A percentile compares a stretch with the other conserved stretches of the same genome.
phyloP scores from a whole-genome alignment of 2,888 invertebrate genomes.

The Acanthosepion esculentum region DNA sequence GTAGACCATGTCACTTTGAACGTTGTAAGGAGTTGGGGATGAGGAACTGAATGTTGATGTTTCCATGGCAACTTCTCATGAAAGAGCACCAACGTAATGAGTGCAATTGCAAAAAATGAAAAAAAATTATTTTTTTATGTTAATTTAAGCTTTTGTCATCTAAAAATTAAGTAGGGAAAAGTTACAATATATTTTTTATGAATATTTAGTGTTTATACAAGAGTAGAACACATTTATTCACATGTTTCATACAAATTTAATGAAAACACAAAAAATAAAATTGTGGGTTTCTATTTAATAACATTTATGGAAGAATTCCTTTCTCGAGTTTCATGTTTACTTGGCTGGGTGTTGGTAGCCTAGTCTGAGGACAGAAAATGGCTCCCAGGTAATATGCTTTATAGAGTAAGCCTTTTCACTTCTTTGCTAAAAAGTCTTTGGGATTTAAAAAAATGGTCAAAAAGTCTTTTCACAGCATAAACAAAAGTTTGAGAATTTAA shows the following conservation, averaged over 20 bases:
- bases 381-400: background rate
- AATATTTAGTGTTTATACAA: background rate
- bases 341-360: background rate
- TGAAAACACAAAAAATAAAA: background rate
- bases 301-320: background rate
- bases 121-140: background rate
- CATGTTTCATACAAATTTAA: background rate
- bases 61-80: background rate
- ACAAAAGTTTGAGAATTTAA: background rate
- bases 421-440: background rate
- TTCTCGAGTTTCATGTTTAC: background rate
- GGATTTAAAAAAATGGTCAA: background rate
- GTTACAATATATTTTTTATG: background rate
- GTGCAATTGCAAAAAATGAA: background rate
- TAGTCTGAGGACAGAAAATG: background rate
- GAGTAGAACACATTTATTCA: background rate
- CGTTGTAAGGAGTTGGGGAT: background rate
- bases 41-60: background rate
- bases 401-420: background rate
- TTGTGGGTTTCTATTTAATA: background rate
- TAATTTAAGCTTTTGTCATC: background rate
- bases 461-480: background rate
- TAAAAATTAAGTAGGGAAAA: background rate
- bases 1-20: background rate
- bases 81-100: background rate